Conservation (phyloP, 2,113 vertebrate species). For the Macaca nemestrina region DNA sequence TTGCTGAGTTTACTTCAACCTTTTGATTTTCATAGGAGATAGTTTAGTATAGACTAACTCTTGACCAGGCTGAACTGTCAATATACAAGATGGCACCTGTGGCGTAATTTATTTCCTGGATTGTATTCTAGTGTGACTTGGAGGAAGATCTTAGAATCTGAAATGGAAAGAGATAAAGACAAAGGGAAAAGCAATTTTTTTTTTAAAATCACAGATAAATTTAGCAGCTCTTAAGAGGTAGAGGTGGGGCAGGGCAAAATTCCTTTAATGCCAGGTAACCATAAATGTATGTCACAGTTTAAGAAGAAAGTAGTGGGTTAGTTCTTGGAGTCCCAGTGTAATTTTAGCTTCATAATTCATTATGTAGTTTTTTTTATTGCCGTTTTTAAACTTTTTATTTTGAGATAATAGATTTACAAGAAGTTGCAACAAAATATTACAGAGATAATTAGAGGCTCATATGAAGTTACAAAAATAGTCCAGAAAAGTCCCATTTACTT, state of each 20-base stretch:
- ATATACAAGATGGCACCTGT: neutral
- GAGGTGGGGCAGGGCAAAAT: neutral
- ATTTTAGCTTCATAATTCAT: neutral
- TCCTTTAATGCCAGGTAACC: neutral
- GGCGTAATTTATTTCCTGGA: neutral
- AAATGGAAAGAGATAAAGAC: neutral
- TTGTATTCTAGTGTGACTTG: neutral
- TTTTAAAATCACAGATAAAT: neutral
- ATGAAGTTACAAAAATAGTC: neutral
- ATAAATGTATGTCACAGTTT: neutral
- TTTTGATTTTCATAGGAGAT: neutral
- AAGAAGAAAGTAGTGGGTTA: neutral
- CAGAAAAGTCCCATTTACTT: neutral
- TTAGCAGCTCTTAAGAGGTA: neutral
- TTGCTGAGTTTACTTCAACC: neutral
- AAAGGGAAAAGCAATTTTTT: neutral
- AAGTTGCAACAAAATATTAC: neutral
- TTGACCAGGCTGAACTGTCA: neutral
- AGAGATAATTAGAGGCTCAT: neutral
- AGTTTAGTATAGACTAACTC: neutral
- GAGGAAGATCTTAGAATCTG: slow-evolving; percentile 8
- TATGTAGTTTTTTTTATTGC: neutral
- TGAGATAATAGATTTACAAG: neutral
- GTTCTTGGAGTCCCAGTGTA: neutral
- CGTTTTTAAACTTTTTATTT: slow-evolving; percentile 13